A percentile compares a stretch with the other conserved stretches of the same genome.
Conservation (phyloP, 2,888 invertebrate genomes). For the Linnaemya vulpina region DNA sequence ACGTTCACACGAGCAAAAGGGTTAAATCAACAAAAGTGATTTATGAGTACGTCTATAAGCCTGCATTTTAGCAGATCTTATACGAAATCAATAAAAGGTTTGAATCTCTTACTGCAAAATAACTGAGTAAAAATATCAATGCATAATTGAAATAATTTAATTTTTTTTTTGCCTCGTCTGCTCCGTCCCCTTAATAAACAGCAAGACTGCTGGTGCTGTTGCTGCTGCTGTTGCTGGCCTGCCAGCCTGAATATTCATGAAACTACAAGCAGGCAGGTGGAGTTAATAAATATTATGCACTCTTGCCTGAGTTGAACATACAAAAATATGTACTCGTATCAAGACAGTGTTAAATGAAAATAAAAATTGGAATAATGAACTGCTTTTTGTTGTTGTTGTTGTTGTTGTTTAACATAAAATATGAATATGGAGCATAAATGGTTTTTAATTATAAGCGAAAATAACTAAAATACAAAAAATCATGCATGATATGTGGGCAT, state of each 20-base stretch:
- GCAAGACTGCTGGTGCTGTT: slow-evolving; percentile 6
- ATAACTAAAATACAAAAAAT: slow-evolving; percentile 32
- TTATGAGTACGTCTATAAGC: no score
- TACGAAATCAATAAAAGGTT: no score
- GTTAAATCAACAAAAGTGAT: no score
- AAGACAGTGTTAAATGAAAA: slow-evolving; percentile 44
- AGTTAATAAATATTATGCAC: slow-evolving; percentile 63
- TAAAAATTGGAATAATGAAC: slow-evolving; percentile 61
- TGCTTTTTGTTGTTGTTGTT: neutral
- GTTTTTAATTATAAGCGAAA: slow-evolving; percentile 61
- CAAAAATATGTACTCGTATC: slow-evolving; percentile 4
- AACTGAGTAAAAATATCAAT: no score
- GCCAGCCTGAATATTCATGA: slow-evolving; percentile 43
- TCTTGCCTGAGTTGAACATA: slow-evolving; percentile 55
- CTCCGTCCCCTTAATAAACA: neutral
- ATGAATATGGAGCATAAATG: slow-evolving; percentile 57
- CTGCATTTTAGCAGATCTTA: neutral
- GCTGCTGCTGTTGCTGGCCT: slow-evolving; percentile 8
- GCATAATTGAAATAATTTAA: no score
- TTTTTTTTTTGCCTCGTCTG: neutral
- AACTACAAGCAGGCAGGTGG: slow-evolving; percentile 61
- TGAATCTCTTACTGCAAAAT: no score
- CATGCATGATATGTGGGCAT: slow-evolving; percentile 33
- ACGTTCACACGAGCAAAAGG: neutral
- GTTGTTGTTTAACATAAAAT: neutral